phyloP scores from a whole-genome alignment of 2,888 invertebrate species.

The Diaprepes abbreviatus region DNA sequence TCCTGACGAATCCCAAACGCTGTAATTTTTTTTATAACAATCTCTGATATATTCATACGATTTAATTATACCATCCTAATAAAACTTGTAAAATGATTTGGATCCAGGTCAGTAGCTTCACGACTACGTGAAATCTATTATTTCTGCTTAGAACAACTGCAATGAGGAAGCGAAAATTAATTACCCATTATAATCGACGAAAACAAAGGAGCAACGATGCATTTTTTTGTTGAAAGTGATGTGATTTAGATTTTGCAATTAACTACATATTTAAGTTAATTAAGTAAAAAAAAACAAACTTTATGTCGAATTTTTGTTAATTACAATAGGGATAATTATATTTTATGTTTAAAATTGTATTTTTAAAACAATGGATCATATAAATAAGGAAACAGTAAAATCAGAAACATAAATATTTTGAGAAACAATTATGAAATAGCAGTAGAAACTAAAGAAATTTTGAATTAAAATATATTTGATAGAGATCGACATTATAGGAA shows the following conservation, averaged over 20 bases:
- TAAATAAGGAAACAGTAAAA: not conserved
- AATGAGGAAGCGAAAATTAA: slow-evolving; percentile 27
- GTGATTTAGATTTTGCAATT: slow-evolving; percentile 6
- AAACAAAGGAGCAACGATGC: slow-evolving; percentile 17
- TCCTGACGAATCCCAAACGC: too few species aligned
- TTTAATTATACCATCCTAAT: slow-evolving; percentile 1
- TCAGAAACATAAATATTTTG: not conserved
- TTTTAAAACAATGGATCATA: slow-evolving; percentile 2
- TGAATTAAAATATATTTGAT: too few species aligned
- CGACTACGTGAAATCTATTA: slow-evolving; percentile 30
- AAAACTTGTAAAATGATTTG: slow-evolving; percentile 10
- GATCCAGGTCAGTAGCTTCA: slow-evolving; percentile 29
- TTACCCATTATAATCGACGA: slow-evolving; percentile 24
- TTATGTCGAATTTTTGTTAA: not conserved
- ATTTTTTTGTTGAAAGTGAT: slow-evolving; percentile 23
- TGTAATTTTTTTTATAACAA: not conserved
- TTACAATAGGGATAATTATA: not conserved
- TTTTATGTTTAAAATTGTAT: not conserved
- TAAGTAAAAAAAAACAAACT: slow-evolving; percentile 1
- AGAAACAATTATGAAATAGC: too few species aligned
- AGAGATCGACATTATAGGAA: too few species aligned
- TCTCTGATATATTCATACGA: not conserved
- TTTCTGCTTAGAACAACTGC: slow-evolving; percentile 6
- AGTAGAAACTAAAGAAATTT: too few species aligned
- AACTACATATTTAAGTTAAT: slow-evolving; percentile 1